A percentile compares a stretch with the other conserved stretches of the same genome.
Evolutionary conservation across 2,797 vertebrate species (phyloP).

Genomic region (Sebastes flavidus): DNA sequence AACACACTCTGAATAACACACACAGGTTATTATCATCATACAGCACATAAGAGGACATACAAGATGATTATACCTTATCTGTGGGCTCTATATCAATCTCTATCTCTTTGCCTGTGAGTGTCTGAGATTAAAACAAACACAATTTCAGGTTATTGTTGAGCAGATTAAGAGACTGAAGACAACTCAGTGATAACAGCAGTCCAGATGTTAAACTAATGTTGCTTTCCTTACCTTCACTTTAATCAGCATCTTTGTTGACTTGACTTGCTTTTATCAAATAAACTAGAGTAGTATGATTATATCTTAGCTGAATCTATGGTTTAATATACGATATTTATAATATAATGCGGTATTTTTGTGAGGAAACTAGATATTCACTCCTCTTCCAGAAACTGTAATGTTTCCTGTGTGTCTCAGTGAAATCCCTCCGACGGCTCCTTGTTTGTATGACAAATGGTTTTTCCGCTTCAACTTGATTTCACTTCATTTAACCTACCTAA

Average conservation of each 20-base stretch:
- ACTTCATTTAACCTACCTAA: not conserved
- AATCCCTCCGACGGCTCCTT: not conserved
- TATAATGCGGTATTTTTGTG: not conserved
- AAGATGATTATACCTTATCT: slow-evolving; percentile 85
- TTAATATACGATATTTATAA: accelerated
- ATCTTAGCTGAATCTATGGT: not conserved
- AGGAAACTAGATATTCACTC: slow-evolving; percentile 6
- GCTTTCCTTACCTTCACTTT: slow-evolving; percentile 84
- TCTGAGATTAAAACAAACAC: slow-evolving; percentile 70
- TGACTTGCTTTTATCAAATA: slow-evolving; percentile 4
- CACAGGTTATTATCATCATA: not conserved
- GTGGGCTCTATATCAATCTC: slow-evolving; percentile 96
- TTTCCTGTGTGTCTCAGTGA: slow-evolving; percentile 68
- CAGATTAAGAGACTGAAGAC: not conserved
- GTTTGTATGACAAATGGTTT: slow-evolving; percentile 30
- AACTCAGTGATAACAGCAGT: not conserved
- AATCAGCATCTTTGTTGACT: slow-evolving; percentile 79
- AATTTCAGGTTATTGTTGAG: not conserved
- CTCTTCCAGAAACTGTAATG: not conserved
- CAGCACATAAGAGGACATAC: not conserved
- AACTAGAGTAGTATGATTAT: not conserved
- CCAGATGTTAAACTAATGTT: not conserved
- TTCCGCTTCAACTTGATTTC: slow-evolving; percentile 34
- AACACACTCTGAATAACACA: not conserved
- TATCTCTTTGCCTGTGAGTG: slow-evolving; percentile 94